Conservation (phyloP, 1,140 invertebrate species). For the Bombus pyrosoma region DNA sequence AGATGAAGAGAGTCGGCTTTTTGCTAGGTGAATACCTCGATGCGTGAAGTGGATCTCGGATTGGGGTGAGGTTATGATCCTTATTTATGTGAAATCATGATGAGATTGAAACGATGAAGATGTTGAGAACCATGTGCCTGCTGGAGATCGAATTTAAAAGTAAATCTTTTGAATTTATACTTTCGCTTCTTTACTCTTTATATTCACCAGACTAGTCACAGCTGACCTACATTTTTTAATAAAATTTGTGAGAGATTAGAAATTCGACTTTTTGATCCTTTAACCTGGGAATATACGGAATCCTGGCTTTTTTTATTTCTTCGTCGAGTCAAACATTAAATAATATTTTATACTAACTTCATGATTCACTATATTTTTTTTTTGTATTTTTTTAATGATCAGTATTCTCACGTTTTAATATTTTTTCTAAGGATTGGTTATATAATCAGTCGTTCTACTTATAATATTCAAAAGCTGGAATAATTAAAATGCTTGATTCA, state of each 20-base stretch:
- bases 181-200: neutral
- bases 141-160: neutral
- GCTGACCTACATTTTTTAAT: neutral
- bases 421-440: no score
- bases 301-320: no score
- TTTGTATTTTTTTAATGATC: neutral
- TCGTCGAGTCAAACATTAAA: neutral
- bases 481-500: neutral
- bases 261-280: neutral
- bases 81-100: conserved; percentile 20
- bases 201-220: neutral
- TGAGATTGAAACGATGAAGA: conserved; percentile 18
- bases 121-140: neutral
- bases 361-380: neutral
- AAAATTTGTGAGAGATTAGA: neutral
- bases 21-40: conserved; percentile 9
- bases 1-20: neutral
- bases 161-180: neutral
- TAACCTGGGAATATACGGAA: neutral
- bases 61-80: neutral
- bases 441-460: neutral
- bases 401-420: neutral
- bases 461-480: neutral
- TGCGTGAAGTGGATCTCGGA: conserved; percentile 9
- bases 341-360: neutral